Conservation (phyloP, 2,113 vertebrate genomes). For the Bubo bubo region DNA sequence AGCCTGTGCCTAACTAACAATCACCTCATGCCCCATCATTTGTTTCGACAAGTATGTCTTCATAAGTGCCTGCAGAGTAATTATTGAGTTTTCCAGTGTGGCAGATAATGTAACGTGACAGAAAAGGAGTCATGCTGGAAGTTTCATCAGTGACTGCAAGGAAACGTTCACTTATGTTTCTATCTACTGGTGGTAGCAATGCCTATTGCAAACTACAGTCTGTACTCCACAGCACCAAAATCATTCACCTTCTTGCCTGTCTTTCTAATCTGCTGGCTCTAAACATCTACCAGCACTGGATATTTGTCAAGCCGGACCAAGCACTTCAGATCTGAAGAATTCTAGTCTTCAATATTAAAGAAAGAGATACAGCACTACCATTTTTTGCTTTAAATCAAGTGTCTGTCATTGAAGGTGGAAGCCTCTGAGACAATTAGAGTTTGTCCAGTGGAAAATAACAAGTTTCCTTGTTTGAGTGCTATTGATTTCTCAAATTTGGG, state of each 20-base stretch:
- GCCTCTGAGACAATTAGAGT: not conserved
- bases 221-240: not conserved
- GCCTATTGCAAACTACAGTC: not conserved
- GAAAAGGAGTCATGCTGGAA: not conserved
- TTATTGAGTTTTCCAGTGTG: slow-evolving; percentile 5
- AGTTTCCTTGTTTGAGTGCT: not conserved
- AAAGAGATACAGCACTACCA: not conserved
- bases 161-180: not conserved
- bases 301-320: not conserved
- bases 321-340: not conserved
- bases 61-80: not conserved
- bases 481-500: not conserved
- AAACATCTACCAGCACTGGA: not conserved
- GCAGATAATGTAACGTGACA: not conserved
- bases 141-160: not conserved
- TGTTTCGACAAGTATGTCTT: not conserved
- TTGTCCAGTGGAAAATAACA: not conserved
- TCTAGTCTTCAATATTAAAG: not conserved
- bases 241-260: not conserved
- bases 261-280: not conserved
- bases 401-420: not conserved
- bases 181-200: not conserved
- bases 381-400: not conserved
- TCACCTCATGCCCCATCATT: not conserved
- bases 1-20: not conserved